These are phyloP conservation scores for Pterostichus madidus DNA, from an alignment of 2,888 invertebrate genomes.

Conservation along the genomic window DNA sequence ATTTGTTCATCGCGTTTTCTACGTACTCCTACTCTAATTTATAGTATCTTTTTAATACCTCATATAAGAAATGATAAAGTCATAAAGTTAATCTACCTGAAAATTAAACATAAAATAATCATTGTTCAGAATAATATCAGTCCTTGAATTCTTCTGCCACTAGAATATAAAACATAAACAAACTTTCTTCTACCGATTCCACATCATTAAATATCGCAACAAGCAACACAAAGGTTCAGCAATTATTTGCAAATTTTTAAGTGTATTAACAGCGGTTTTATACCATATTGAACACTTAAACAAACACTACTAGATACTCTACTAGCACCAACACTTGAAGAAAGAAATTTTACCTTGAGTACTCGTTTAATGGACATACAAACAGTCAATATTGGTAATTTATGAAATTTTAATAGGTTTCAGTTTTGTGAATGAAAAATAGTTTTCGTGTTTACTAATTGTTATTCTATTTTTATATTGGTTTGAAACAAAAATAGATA, in stretches of 20 bases:
- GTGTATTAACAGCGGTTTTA: slow-evolving; percentile 5
- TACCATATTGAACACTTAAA: slow-evolving; percentile 3
- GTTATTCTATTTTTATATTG: slow-evolving; percentile 5
- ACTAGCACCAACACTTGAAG: not conserved
- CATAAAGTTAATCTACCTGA: not conserved
- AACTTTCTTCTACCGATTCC: slow-evolving; percentile 13
- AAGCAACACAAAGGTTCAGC: slow-evolving; percentile 8
- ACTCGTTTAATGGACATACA: not conserved
- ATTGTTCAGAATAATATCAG: slow-evolving; percentile 12
- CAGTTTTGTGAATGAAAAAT: not conserved
- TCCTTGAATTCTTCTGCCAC: not conserved
- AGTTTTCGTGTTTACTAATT: no score
- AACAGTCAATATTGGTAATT: slow-evolving; percentile 19
- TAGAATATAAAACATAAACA: not conserved
- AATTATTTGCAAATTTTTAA: slow-evolving; percentile 47
- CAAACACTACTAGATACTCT: slow-evolving; percentile 3
- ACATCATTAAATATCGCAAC: slow-evolving; percentile 9
- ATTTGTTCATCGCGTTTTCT: no score
- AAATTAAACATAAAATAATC: slow-evolving; percentile 6
- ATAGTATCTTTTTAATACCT: no score
- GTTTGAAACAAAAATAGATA: not conserved
- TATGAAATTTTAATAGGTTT: slow-evolving; percentile 14
- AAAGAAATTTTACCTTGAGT: not conserved
- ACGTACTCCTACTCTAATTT: no score
- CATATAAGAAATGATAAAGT: no score